Conservation (phyloP, 2,113 vertebrate species). For the Melanerpes formicivorus region DNA sequence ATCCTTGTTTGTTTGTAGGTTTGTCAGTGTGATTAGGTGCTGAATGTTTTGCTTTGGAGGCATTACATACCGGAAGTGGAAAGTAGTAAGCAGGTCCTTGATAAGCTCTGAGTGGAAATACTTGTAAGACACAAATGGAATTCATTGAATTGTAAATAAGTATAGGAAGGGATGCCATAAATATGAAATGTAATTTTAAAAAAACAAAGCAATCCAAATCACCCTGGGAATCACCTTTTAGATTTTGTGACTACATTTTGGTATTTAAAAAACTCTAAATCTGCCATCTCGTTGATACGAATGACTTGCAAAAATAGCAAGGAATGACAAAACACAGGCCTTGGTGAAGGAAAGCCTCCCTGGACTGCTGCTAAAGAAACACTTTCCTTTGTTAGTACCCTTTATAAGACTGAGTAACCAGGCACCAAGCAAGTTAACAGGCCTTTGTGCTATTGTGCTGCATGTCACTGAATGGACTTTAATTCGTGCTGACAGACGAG, state of each 20-base stretch:
- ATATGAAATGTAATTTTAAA: neutral
- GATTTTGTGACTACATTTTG: neutral
- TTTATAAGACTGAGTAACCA: neutral
- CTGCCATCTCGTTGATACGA: neutral
- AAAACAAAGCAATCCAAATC: neutral
- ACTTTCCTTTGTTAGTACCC: neutral
- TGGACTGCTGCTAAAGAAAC: neutral
- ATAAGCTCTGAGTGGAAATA: neutral
- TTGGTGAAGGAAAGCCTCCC: neutral
- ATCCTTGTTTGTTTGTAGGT: neutral
- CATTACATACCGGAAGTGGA: neutral
- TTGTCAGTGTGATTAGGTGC: neutral
- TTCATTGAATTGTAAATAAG: neutral
- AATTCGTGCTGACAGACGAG: conserved; percentile 35
- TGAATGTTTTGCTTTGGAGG: neutral
- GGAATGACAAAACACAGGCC: neutral
- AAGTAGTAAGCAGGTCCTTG: neutral
- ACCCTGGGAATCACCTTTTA: neutral
- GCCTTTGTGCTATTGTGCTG: neutral
- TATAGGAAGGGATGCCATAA: neutral
- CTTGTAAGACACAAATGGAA: neutral
- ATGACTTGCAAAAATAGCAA: neutral
- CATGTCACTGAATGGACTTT: neutral
- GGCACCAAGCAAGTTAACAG: neutral
- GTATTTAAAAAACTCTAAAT: neutral